Evolutionary conservation across 2,888 invertebrate genomes (phyloP), one percentile per base, ranked within the genome.

Genomic region (Nomada flava): DNA sequence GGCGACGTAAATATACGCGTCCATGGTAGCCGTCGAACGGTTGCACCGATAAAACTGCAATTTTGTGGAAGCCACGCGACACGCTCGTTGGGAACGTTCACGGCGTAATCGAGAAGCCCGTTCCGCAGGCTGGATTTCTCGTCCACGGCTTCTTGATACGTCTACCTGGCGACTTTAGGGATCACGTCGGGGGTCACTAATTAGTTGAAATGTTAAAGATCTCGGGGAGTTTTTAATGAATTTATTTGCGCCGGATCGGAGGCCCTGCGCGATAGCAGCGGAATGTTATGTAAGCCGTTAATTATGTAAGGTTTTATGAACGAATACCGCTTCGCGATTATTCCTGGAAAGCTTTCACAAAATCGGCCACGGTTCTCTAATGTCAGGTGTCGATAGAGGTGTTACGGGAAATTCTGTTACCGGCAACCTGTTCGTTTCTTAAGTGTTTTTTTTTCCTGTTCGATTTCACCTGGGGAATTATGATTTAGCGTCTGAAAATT

Each of bases 1-100:
- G 52, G 18, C 62, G 29, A 26, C 36, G 53, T 79, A 79, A 82
- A 79, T 76, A 65, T 57, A 47, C 44, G 55, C 29, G 70, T 65
- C 79, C 36, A 36, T 7, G 57, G 57, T 57, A 82, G 79, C n/a
- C 67, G 44, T 42, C 59, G 69, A 69, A 81, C 71, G 59, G 65
- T 83, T 75, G 36, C 70, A 18, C 78, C 67, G 74, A 76, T 79
- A 79, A 82, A 83, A 76, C 70, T 55, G 55, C 60, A 18, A 44
- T 42, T 59, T 69, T 29, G 23, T 50, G 36, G 62, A 55, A 67
- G 71, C 23, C 71, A 63, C 47, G 47, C 72, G 53, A 53, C 42
- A 53, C 26, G 7, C 18, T 63, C 59, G 15, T 70, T 47, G n/a
- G 3, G 23, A 52, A 67, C 23, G 23, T 9, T 44, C 26, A 2